phyloP scores from a whole-genome alignment of 2,888 invertebrate species.

The Orgyia antiqua region DNA sequence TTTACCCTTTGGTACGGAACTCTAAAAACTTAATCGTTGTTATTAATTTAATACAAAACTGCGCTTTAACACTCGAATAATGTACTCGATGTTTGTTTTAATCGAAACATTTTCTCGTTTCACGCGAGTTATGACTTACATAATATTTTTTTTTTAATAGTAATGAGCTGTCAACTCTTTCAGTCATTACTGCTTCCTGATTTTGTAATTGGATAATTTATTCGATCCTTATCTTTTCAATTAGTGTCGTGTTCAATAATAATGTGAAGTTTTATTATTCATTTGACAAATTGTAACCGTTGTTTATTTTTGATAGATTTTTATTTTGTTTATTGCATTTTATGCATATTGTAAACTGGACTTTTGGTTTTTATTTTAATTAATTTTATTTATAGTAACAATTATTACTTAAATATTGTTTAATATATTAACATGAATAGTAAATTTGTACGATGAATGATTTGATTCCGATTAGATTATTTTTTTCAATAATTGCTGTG shows the following conservation, averaged over 20 bases:
- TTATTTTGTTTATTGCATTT: slow-evolving; percentile 1
- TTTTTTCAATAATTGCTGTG: too few species aligned
- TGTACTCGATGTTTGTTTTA: slow-evolving; percentile 20
- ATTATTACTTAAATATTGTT: too few species aligned
- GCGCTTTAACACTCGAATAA: slow-evolving; percentile 33
- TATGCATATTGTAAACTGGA: too few species aligned
- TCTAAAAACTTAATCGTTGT: too few species aligned
- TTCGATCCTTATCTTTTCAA: slow-evolving; percentile 54
- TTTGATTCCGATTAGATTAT: too few species aligned
- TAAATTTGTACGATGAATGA: too few species aligned
- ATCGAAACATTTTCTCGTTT: slow-evolving; percentile 29
- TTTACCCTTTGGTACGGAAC: too few species aligned
- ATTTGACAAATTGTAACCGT: slow-evolving; percentile 37
- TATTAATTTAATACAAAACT: too few species aligned
- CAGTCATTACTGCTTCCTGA: slow-evolving; percentile 44
- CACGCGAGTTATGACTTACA: slow-evolving; percentile 29
- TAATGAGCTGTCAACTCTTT: slow-evolving; percentile 47
- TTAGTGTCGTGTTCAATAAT: slow-evolving; percentile 37
- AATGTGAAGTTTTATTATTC: slow-evolving; percentile 28
- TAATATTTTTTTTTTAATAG: slow-evolving; percentile 36
- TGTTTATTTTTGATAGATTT: slow-evolving; percentile 20
- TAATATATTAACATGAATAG: too few species aligned
- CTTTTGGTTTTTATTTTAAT: too few species aligned
- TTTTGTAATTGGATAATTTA: slow-evolving; percentile 55
- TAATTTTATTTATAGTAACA: too few species aligned